Percentiles rank a stretch among this genome's conserved stretches.
Conservation (phyloP, 2,113 vertebrate genomes). For the Tachuris rubrigastra region DNA sequence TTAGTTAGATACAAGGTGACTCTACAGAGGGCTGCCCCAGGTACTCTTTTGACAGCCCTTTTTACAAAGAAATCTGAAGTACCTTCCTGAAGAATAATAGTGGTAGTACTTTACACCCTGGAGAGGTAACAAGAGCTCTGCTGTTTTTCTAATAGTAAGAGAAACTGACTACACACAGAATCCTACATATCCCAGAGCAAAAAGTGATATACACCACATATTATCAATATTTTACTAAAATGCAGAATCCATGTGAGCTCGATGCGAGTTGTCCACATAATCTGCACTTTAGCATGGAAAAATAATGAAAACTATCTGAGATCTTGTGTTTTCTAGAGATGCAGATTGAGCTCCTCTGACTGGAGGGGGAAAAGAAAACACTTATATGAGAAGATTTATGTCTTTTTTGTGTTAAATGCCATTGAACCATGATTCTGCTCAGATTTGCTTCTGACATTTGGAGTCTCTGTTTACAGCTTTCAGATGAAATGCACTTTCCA, state of each 20-base stretch:
- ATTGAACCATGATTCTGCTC: not conserved
- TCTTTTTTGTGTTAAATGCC: not conserved
- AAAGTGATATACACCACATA: not conserved
- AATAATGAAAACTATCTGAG: not conserved
- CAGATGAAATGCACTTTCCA: not conserved
- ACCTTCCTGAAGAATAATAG: not conserved
- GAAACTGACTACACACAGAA: not conserved
- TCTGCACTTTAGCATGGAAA: not conserved
- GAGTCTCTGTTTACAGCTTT: not conserved
- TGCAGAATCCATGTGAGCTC: not conserved
- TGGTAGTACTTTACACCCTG: not conserved
- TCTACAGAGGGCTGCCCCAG: not conserved
- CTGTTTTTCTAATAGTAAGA: not conserved
- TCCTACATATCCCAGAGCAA: not conserved
- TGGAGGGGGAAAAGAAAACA: not conserved
- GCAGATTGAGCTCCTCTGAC: not conserved
- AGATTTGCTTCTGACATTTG: not conserved
- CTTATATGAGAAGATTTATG: not conserved
- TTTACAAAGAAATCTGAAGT: not conserved
- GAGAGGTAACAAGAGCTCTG: not conserved
- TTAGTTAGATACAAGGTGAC: not conserved
- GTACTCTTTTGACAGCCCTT: not conserved
- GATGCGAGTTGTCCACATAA: fast-evolving
- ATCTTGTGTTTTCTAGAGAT: not conserved
- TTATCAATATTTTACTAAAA: not conserved